Percentiles rank a stretch among this genome's conserved stretches.
phyloP scores from a whole-genome alignment of 2,797 vertebrate genomes.

The Delichon dasypus region DNA sequence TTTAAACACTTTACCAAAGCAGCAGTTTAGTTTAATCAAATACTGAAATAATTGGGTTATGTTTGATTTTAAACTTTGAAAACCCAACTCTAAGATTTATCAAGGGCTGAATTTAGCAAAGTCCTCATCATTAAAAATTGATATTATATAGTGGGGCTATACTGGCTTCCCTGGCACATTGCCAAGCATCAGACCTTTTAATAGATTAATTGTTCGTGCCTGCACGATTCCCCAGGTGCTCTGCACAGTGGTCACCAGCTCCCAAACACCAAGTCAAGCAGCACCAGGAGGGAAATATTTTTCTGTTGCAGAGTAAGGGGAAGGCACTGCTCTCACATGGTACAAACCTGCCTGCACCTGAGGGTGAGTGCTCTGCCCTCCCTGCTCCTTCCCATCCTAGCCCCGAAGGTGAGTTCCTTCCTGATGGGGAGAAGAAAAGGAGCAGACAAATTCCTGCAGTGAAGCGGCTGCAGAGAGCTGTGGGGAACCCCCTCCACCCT shows the following conservation, averaged over 20 bases:
- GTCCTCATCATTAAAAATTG: slow-evolving; percentile 70
- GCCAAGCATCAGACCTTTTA: slow-evolving; percentile 61
- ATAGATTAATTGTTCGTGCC: slow-evolving; percentile 64
- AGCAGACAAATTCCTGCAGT: neutral
- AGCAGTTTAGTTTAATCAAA: slow-evolving; percentile 71
- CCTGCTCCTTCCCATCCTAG: neutral
- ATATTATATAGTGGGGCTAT: slow-evolving; percentile 46
- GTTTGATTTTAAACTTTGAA: slow-evolving; percentile 73
- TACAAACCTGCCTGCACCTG: neutral
- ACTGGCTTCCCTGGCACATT: neutral
- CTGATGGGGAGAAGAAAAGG: neutral
- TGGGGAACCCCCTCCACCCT: accelerated
- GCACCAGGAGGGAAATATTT: neutral
- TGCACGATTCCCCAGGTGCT: slow-evolving; percentile 35
- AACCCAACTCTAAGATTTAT: slow-evolving; percentile 51
- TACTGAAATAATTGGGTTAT: slow-evolving; percentile 67
- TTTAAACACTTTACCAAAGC: slow-evolving; percentile 69
- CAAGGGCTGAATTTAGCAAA: slow-evolving; percentile 66
- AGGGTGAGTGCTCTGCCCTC: neutral
- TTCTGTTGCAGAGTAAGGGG: neutral
- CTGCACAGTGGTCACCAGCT: neutral
- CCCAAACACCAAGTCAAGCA: slow-evolving; percentile 37
- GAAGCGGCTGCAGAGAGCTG: neutral
- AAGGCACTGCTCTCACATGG: neutral
- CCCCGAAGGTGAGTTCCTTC: neutral